Evolutionary conservation across 1,140 invertebrate genomes (phyloP).

Genomic region (Manduca sexta): DNA sequence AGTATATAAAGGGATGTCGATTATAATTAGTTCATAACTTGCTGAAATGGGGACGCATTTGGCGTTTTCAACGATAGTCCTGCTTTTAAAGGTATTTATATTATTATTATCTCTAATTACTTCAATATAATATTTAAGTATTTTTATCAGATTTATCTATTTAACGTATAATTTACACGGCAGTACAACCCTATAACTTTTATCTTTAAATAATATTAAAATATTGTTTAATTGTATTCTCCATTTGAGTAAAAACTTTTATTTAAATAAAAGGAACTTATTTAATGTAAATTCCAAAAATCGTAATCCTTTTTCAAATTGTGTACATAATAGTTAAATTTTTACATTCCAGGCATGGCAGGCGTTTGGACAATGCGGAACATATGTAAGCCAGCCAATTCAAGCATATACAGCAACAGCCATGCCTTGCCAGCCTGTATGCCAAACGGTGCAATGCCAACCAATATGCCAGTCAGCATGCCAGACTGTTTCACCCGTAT

Average conservation of each 20-base stretch:
- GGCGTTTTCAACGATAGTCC: conserved; percentile 20
- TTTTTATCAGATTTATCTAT: no score
- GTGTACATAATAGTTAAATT: neutral
- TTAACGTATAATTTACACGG: no score
- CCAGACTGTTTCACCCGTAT: conserved; percentile 1
- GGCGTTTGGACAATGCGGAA: conserved; percentile 22
- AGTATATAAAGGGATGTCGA: conserved; percentile 42
- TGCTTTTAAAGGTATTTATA: conserved; percentile 25
- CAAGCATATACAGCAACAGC: neutral
- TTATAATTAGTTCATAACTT: conserved; percentile 23
- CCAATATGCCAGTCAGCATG: no score
- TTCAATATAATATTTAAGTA: neutral
- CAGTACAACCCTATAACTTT: no score
- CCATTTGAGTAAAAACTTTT: no score
- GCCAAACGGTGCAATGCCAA: neutral
- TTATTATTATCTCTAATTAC: neutral
- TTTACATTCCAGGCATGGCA: conserved; percentile 18
- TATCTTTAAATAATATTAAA: no score
- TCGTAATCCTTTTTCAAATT: no score
- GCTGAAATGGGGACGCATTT: conserved; percentile 33
- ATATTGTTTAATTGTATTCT: no score
- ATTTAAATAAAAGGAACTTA: no score
- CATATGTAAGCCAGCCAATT: conserved; percentile 10
- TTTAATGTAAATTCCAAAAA: no score
- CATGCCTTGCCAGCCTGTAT: neutral